phyloP scores from a whole-genome alignment of 1,140 invertebrate genomes.

The Heliconius hewitsoni region DNA sequence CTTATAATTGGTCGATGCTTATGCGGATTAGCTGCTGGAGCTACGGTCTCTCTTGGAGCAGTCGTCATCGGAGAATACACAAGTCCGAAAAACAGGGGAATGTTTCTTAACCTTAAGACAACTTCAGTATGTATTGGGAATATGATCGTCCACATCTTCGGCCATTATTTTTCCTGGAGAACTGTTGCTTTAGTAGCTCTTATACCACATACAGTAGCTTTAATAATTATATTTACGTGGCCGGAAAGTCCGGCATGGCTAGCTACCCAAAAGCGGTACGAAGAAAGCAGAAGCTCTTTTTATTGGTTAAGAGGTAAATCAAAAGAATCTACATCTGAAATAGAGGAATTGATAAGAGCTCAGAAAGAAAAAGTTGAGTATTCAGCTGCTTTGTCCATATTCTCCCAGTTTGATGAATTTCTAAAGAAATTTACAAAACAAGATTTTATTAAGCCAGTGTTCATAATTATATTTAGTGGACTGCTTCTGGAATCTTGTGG shows the following conservation, averaged over 20 bases:
- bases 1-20: constrained; percentile 57
- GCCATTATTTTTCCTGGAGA: constrained; percentile 57
- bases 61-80: constrained; percentile 68
- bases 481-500: constrained; percentile 60
- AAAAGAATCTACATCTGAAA: constrained; percentile 48
- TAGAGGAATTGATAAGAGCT: constrained; percentile 52
- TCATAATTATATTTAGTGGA: constrained; percentile 53
- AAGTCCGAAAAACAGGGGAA: constrained; percentile 58
- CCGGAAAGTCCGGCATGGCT: constrained; percentile 68
- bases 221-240: constrained; percentile 58
- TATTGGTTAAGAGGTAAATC: constrained; percentile 57
- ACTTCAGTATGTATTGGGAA: constrained; percentile 58
- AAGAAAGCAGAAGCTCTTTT: constrained; percentile 54
- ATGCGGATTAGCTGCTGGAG: constrained; percentile 54
- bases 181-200: constrained; percentile 53
- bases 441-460: constrained; percentile 60
- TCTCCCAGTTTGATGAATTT: constrained; percentile 40
- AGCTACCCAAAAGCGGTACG: constrained; percentile 51
- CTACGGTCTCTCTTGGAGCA: constrained; percentile 59
- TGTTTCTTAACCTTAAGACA: constrained; percentile 68
- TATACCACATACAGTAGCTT: constrained; percentile 43
- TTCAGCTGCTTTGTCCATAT: neutral
- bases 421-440: constrained; percentile 57
- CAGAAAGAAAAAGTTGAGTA: constrained; percentile 46
- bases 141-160: constrained; percentile 54